A percentile compares a stretch with the other conserved stretches of the same genome.
These are phyloP conservation scores for Idaea straminata DNA, from an alignment of 2,888 invertebrate genomes.

Conservation along the genomic window DNA sequence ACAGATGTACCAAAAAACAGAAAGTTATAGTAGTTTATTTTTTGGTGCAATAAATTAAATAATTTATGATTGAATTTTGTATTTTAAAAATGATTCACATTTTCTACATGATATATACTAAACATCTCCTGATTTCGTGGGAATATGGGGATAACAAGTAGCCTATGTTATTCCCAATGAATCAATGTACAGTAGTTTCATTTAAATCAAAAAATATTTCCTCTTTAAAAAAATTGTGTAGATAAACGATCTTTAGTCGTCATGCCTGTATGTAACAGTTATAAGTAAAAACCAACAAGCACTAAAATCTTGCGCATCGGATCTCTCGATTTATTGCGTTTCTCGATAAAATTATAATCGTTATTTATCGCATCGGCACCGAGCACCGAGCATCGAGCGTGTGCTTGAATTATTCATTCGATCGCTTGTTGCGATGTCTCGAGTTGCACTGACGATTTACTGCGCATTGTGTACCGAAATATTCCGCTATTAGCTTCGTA, in stretches of 20 bases:
- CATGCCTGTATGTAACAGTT: slow-evolving; percentile 20
- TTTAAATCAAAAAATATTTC: too few relatives aligned
- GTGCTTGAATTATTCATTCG: slow-evolving; percentile 71
- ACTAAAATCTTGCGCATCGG: slow-evolving; percentile 41
- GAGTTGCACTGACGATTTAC: slow-evolving; percentile 45
- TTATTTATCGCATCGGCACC: slow-evolving; percentile 61
- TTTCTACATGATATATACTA: too few relatives aligned
- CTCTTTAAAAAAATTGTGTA: not conserved
- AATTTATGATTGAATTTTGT: too few relatives aligned
- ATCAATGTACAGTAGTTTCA: too few relatives aligned
- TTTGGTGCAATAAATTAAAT: too few relatives aligned
- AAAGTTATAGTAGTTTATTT: too few relatives aligned
- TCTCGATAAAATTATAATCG: slow-evolving; percentile 76
- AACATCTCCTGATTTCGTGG: too few relatives aligned
- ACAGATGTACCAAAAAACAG: too few relatives aligned
- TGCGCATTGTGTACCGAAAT: slow-evolving; percentile 51
- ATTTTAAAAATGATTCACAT: too few relatives aligned
- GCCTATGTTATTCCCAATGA: too few relatives aligned
- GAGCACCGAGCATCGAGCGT: slow-evolving; percentile 39
- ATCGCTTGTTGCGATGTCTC: slow-evolving; percentile 52
- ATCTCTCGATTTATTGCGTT: slow-evolving; percentile 66
- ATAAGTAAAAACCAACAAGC: slow-evolving; percentile 40
- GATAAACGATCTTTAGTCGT: slow-evolving; percentile 8
- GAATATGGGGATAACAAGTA: too few relatives aligned
- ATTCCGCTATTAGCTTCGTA: slow-evolving; percentile 13